These are phyloP conservation scores for Drosophila mimica DNA, from an alignment of 2,888 invertebrate species.

Conservation along the genomic window DNA sequence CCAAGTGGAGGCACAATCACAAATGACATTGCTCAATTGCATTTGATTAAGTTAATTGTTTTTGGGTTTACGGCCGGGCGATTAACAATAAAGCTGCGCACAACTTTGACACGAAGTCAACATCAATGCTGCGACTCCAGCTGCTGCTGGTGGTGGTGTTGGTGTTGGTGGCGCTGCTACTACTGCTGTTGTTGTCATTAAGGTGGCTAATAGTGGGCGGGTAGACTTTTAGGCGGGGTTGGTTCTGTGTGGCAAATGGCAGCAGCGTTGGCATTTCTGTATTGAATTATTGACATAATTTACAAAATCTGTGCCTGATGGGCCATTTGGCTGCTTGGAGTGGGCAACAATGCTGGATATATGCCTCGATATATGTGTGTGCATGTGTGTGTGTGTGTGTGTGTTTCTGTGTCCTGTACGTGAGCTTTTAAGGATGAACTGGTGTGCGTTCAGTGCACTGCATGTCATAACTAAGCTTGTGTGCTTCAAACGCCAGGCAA, in stretches of 20 bases:
- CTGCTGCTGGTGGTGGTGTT: not conserved
- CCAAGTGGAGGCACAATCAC: conserved; percentile 69
- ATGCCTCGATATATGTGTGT: conserved; percentile 9
- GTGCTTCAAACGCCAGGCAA: conserved; percentile 44
- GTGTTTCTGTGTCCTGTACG: not conserved
- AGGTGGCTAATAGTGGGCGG: conserved; percentile 43
- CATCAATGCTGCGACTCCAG: conserved; percentile 8
- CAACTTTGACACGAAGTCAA: conserved; percentile 67
- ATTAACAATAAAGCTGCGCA: conserved; percentile 72
- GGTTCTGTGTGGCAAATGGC: conserved; percentile 55
- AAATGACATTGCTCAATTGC: conserved; percentile 81
- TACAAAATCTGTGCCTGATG: conserved; percentile 80
- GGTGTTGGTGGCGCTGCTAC: conserved; percentile 4
- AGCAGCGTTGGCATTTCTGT: conserved; percentile 70
- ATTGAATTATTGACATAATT: conserved; percentile 80
- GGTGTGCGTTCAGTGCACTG: conserved; percentile 19
- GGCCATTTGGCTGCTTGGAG: conserved; percentile 62
- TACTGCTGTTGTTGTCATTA: conserved; percentile 43
- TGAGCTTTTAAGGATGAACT: not conserved
- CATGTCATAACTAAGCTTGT: conserved; percentile 38
- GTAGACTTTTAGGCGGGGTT: conserved; percentile 1
- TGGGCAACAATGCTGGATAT: conserved; percentile 38
- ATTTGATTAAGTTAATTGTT: conserved; percentile 79
- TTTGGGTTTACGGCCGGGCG: conserved; percentile 71
- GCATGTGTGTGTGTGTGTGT: not conserved